Percentiles rank a stretch among this genome's conserved stretches.
These are phyloP conservation scores for Anas georgica DNA, from an alignment of 2,797 vertebrate species.

Conservation along the genomic window DNA sequence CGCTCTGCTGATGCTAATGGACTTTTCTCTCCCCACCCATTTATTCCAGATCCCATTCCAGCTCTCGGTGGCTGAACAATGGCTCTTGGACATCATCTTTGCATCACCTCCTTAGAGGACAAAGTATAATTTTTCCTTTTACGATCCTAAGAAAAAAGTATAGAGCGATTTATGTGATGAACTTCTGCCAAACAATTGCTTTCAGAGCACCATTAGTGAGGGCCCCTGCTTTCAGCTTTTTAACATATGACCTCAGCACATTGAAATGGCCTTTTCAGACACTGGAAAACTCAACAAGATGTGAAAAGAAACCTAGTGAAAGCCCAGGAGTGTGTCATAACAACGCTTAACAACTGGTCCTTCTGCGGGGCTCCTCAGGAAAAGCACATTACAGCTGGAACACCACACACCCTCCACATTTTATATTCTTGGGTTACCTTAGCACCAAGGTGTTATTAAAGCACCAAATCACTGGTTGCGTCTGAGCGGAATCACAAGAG, in stretches of 20 bases:
- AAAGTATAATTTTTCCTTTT: slow-evolving; percentile 28
- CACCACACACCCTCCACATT: background rate
- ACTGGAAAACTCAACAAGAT: background rate
- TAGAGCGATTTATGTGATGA: background rate
- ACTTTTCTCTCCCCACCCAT: background rate
- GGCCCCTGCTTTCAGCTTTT: slow-evolving; percentile 39
- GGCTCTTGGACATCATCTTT: slow-evolving; percentile 5
- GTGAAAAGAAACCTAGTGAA: slow-evolving; percentile 40
- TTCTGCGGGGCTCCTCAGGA: background rate
- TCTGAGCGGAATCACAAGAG: background rate
- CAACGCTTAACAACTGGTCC: background rate
- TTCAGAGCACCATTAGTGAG: background rate
- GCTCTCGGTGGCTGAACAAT: background rate
- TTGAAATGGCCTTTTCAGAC: slow-evolving; percentile 45
- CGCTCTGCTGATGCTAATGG: background rate
- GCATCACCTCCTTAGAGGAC: background rate
- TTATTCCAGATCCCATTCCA: background rate
- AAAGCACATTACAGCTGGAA: background rate
- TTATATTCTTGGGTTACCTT: slow-evolving; percentile 19
- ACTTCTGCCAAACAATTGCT: slow-evolving; percentile 28
- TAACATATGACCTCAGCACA: slow-evolving; percentile 20
- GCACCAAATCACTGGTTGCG: background rate
- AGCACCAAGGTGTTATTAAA: background rate
- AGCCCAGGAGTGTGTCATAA: slow-evolving; percentile 5
- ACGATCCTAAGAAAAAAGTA: background rate